Percentiles rank a stretch among this genome's conserved stretches.
Conservation (phyloP, 2,888 invertebrate genomes). For the Pristionchus arcanus region DNA sequence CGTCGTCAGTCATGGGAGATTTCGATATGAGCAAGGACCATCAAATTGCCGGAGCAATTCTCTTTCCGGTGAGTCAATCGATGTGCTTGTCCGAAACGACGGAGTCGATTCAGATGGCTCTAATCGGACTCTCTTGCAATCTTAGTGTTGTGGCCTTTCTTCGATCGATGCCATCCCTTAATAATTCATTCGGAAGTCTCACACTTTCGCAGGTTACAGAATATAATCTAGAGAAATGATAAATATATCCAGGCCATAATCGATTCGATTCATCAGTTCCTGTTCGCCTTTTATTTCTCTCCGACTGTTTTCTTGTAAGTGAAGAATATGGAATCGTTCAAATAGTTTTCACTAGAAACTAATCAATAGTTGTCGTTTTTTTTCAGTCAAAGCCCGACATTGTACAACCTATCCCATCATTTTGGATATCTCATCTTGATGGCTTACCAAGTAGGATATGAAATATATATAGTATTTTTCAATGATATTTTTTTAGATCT, state of each 20-base stretch:
- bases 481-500: background rate
- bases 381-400: background rate
- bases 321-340: background rate
- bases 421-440: background rate
- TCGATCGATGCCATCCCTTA: background rate
- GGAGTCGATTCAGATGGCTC: background rate
- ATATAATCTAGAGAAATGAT: background rate
- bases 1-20: background rate
- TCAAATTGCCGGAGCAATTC: background rate
- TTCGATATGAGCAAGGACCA: conserved; percentile 31
- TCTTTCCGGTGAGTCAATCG: background rate
- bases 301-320: background rate
- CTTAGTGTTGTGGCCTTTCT: background rate
- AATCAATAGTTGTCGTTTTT: too few species aligned
- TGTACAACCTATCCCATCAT: background rate
- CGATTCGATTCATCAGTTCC: background rate
- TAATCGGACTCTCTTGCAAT: conserved; percentile 20
- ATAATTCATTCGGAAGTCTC: background rate
- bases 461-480: background rate
- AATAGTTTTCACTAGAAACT: too few species aligned
- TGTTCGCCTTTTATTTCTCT: background rate
- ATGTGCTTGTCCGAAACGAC: background rate
- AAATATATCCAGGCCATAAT: background rate
- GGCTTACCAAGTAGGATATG: background rate
- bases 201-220: background rate